Base-by-base conservation (phyloP, 2,888 invertebrate genomes). In the Pseudococcus longispinus region DNA sequence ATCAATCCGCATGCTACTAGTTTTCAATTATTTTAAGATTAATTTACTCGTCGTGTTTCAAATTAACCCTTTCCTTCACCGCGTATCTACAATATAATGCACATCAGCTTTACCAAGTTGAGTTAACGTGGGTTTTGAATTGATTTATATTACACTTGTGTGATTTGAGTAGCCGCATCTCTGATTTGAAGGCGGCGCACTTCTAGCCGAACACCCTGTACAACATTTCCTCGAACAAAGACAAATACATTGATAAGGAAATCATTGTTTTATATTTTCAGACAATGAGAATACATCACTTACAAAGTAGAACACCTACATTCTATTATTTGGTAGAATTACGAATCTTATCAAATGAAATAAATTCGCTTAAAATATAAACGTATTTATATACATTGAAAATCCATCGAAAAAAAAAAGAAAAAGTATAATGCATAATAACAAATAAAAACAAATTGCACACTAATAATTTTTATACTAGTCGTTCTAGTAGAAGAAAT, bases 321-420 rank as follows among this genome's bases (percentile, higher is more conserved):
- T 32, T 60, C 84, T 84, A 84, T 84, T 84, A 84, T 84, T 84
- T 84, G 84, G 84, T 84, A 84, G 60, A 84, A 55, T 55, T 32
- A 84, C 60, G 84, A 60, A 84, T 80, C 77, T 80, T 80, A 80
- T 80, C 77, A 20, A 80, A 80, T 80, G 77, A 80, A 80, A 80
- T 80, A 80, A 70, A 80, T 80, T 80, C 77, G 77, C 42, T 80
- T 80, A 80, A 18, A 32, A n/a, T 11, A 42, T 80, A 80, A 80
- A 80, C 77, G 77, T 80, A 80, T 42, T 80, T 80, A 80, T 80
- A 42, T 80, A 80, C 77, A 80, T 42, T 42, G 20, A 80, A 80
- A 37, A 80, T 80, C 42, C 77, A 80, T 80, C 18, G 26, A 74
- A 74, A 74, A 70, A 18, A 77, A 37, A 8, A n/a, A 23, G 20